phyloP scores from a whole-genome alignment of 2,888 invertebrate genomes.

The Eupithecia tripunctaria region DNA sequence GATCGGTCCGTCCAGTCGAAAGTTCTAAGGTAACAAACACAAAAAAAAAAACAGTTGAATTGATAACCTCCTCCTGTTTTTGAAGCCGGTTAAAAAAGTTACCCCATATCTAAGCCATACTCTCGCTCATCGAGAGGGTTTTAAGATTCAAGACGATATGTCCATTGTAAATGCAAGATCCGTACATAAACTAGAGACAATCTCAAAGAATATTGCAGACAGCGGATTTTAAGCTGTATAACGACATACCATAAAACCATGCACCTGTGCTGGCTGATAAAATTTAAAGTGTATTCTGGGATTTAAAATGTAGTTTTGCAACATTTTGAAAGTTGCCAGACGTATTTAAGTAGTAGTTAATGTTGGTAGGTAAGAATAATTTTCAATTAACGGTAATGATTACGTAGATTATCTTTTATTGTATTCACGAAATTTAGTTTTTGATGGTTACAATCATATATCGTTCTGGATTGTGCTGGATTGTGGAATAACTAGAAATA shows the following conservation, averaged over 20 bases:
- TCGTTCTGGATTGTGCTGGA: too few species aligned
- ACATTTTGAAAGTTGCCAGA: slow-evolving; percentile 10
- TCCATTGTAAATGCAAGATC: slow-evolving; percentile 21
- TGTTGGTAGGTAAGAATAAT: background rate
- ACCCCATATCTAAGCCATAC: too few species aligned
- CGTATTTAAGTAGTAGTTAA: background rate
- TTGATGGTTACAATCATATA: background rate
- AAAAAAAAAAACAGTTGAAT: too few species aligned
- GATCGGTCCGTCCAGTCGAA: too few species aligned
- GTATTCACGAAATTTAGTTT: background rate
- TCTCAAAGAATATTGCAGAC: slow-evolving; percentile 42
- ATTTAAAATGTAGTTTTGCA: slow-evolving; percentile 12
- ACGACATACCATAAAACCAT: slow-evolving; percentile 45
- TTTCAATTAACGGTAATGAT: background rate
- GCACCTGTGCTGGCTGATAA: slow-evolving; percentile 41
- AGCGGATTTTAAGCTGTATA: slow-evolving; percentile 41
- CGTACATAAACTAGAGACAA: slow-evolving; percentile 37
- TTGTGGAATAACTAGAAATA: too few species aligned
- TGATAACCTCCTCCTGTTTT: too few species aligned
- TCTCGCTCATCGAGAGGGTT: too few species aligned
- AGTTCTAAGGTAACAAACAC: too few species aligned
- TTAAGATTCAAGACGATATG: background rate
- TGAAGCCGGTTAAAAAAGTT: too few species aligned
- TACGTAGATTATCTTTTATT: background rate
- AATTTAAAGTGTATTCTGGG: slow-evolving; percentile 37